Evolutionary conservation across 2,113 vertebrate genomes (phyloP).

Genomic region (Podarcis raffonei): DNA sequence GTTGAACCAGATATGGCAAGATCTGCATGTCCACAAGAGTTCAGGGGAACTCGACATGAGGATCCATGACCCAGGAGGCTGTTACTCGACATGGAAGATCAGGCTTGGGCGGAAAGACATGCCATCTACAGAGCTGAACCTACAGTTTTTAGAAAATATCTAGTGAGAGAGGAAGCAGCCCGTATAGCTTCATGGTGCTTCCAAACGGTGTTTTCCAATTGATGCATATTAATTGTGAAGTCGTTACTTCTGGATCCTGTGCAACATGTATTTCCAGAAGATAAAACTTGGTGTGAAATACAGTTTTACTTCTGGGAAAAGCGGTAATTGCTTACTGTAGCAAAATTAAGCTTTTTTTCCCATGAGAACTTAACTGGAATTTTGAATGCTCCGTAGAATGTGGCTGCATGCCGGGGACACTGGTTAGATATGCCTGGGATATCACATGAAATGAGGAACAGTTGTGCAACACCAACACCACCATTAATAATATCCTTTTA

Average conservation of each 20-base stretch:
- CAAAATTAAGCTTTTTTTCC: background rate
- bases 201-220: background rate
- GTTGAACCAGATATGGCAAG: background rate
- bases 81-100: background rate
- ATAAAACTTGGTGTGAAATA: background rate
- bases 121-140: too few species aligned
- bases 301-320: background rate
- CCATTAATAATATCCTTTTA: too few species aligned
- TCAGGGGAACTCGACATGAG: background rate
- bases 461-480: background rate
- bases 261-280: background rate
- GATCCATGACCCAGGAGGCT: background rate
- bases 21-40: background rate
- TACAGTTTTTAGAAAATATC: background rate
- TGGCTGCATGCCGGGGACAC: background rate
- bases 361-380: background rate
- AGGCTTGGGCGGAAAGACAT: background rate
- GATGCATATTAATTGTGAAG: background rate
- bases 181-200: background rate
- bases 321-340: background rate
- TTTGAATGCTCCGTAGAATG: background rate
- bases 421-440: too few species aligned
- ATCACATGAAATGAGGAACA: background rate
- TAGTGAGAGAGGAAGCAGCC: background rate
- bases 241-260: background rate